Evolutionary conservation across 2,113 vertebrate species (phyloP).

Genomic region (Vidua macroura): DNA sequence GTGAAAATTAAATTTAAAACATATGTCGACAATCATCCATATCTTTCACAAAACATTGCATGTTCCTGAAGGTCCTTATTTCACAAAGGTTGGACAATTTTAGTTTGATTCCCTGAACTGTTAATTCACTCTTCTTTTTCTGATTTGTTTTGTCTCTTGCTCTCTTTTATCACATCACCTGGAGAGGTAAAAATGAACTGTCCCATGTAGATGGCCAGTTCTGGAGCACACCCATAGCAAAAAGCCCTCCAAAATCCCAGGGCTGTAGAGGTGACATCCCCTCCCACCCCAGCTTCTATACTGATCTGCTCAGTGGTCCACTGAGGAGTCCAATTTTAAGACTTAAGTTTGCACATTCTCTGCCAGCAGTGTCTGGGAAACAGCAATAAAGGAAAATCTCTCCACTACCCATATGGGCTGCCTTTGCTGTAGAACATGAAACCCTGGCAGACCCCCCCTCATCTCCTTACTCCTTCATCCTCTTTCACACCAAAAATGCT

Average conservation of each 20-base stretch:
- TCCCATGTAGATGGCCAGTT: not conserved
- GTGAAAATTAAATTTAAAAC: slow-evolving; percentile 42
- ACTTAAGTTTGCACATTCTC: not conserved
- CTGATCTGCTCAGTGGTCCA: not conserved
- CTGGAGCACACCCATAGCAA: not conserved
- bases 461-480: not conserved
- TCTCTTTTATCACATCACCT: not conserved
- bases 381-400: not conserved
- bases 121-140: not conserved
- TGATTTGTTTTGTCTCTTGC: not conserved
- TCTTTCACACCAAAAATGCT: not conserved
- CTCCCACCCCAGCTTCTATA: not conserved
- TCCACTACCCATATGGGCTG: not conserved
- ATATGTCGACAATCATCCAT: not conserved
- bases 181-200: not conserved
- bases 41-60: not conserved
- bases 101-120: not conserved
- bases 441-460: not conserved
- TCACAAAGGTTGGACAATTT: not conserved
- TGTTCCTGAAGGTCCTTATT: not conserved
- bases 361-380: not conserved
- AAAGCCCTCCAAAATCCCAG: not conserved
- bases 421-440: not conserved
- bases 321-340: not conserved
- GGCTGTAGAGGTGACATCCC: not conserved